phyloP scores from a whole-genome alignment of 2,888 invertebrate species.

The Geotrupes spiniger region DNA sequence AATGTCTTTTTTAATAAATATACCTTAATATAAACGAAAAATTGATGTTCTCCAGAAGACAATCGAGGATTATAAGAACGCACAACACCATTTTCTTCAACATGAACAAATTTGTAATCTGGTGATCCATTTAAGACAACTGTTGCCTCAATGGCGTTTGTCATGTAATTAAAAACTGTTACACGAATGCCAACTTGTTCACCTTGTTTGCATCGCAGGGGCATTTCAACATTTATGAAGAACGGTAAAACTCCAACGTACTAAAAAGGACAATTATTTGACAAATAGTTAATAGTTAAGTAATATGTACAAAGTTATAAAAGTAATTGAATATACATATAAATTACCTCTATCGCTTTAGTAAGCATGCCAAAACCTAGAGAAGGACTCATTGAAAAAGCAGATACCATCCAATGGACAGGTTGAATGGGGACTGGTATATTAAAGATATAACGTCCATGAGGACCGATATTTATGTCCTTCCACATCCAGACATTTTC shows the following conservation, averaged over 20 bases:
- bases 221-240: slow-evolving; percentile 94
- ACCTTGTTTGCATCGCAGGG: slow-evolving; percentile 76
- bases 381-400: slow-evolving; percentile 84
- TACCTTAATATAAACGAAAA: slow-evolving; percentile 76
- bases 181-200: slow-evolving; percentile 93
- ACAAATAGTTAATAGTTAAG: not conserved
- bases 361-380: slow-evolving; percentile 85
- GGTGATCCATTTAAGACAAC: slow-evolving; percentile 82
- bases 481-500: slow-evolving; percentile 96
- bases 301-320: not conserved
- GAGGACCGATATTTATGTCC: slow-evolving; percentile 89
- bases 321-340: not conserved
- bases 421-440: slow-evolving; percentile 80
- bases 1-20: not conserved
- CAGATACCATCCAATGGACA: slow-evolving; percentile 91
- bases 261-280: too few relatives aligned
- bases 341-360: slow-evolving; percentile 66
- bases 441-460: slow-evolving; percentile 84
- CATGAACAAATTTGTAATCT: slow-evolving; percentile 89
- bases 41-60: slow-evolving; percentile 91
- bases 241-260: slow-evolving; percentile 90
- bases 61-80: slow-evolving; percentile 88
- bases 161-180: slow-evolving; percentile 92
- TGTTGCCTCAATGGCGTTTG: slow-evolving; percentile 76
- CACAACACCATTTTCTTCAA: slow-evolving; percentile 83